Evolutionary conservation across 1,140 invertebrate species (phyloP).

Genomic region (Melitaea cinxia): DNA sequence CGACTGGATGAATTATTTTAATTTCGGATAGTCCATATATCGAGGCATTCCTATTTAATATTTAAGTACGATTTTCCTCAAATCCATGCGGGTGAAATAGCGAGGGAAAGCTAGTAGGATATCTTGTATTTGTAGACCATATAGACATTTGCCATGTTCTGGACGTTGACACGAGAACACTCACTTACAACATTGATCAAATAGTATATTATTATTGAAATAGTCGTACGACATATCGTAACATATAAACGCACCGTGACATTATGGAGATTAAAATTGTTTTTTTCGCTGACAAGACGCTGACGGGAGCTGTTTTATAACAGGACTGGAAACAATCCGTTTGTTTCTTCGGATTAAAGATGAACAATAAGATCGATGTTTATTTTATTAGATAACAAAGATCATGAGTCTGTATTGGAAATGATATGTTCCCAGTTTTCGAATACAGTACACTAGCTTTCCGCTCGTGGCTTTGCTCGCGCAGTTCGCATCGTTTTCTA

Average conservation of each 20-base stretch:
- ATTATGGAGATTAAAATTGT: constrained; percentile 69
- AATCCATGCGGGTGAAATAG: too few species aligned
- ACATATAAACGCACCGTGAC: constrained; percentile 40
- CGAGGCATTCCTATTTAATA: too few species aligned
- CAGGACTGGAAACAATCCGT: constrained; percentile 44
- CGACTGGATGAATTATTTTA: too few species aligned
- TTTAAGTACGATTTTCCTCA: too few species aligned
- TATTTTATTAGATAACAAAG: constrained; percentile 26
- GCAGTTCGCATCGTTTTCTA: too few species aligned
- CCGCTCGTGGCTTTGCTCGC: too few species aligned
- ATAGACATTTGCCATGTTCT: too few species aligned
- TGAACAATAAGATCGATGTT: constrained; percentile 29
- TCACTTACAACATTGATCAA: too few species aligned
- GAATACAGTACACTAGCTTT: not conserved
- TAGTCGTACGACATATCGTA: constrained; percentile 34
- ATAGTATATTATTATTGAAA: not conserved
- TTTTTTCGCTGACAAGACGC: constrained; percentile 61
- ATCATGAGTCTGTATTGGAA: not conserved
- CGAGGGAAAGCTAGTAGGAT: too few species aligned
- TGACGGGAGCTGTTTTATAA: constrained; percentile 56
- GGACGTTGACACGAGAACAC: too few species aligned
- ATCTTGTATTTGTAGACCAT: too few species aligned
- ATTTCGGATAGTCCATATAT: too few species aligned
- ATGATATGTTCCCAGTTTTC: not conserved
- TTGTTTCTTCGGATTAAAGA: constrained; percentile 39